A percentile compares a stretch with the other conserved stretches of the same genome.
These are phyloP conservation scores for Galerucella pusilla DNA, from an alignment of 2,888 invertebrate genomes.

Conservation along the genomic window DNA sequence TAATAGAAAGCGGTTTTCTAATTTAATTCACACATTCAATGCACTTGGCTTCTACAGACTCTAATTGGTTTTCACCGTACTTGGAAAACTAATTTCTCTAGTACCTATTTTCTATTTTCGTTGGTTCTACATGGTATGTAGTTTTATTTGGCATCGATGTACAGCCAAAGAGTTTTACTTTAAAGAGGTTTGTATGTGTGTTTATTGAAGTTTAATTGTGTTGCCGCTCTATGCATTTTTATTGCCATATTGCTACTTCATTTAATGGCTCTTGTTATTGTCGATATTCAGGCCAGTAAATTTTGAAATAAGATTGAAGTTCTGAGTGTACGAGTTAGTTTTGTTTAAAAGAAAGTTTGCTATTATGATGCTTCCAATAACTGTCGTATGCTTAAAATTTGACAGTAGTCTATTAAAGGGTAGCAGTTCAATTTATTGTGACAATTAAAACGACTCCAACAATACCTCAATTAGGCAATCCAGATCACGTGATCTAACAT, in stretches of 20 bases:
- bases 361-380: too few species aligned
- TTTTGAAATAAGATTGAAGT: too few species aligned
- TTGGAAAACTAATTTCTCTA: constrained; percentile 26
- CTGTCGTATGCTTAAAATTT: too few species aligned
- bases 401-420: too few species aligned
- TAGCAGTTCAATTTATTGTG: too few species aligned
- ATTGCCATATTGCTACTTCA: background rate
- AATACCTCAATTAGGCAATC: too few species aligned
- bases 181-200: background rate
- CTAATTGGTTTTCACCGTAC: constrained; percentile 29
- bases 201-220: background rate
- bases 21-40: constrained; percentile 35
- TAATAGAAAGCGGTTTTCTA: constrained; percentile 30
- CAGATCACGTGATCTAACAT: too few species aligned
- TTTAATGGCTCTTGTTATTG: too few species aligned
- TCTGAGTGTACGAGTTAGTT: too few species aligned
- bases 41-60: constrained; percentile 24
- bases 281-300: too few species aligned
- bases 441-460: too few species aligned
- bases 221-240: background rate
- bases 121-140: background rate
- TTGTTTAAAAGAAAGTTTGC: too few species aligned
- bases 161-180: background rate
- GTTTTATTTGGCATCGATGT: background rate
- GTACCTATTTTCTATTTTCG: constrained; percentile 16